Evolutionary conservation across 2,797 vertebrate genomes (phyloP), one percentile per base, ranked within the genome.

Genomic region (Choloepus didactylus): DNA sequence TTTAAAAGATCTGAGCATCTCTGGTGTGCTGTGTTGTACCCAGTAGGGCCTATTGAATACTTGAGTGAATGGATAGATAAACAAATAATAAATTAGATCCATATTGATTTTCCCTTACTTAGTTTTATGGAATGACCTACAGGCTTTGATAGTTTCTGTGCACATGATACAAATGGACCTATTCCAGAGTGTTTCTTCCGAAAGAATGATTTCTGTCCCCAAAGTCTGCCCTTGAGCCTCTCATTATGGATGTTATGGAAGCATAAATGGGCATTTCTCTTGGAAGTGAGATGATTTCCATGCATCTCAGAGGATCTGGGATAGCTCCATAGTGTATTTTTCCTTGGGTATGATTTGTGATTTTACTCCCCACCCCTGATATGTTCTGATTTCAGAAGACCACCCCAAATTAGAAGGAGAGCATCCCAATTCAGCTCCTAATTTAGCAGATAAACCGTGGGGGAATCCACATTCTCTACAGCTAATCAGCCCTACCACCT

Each of bases 341-440:
- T 41, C 41, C 4, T 35, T 54, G 60, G 10, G 14, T 81, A 2
- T 87, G 46, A 93, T 87, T 84, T 83, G 75, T 83, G 19, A 59
- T 49, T 81, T 84, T 80, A 31, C 6, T 62, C 56, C 12, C 56
- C 35, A 35, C 81, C 54, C 41, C 87, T 67, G 54, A 76, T 56
- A 62, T 83, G 38, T 86, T 77, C 75, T 94, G 19, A 94, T 82
- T 87, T 96, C 11, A 81, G 84, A 90, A 87, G 76, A 79, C 27
- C 15, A 73, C 46, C 9, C 11, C 12, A 46, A 31, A 91, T 94
- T 79, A 94, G 29, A 27, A 80, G 54, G 51, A 82, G 41, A 75
- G 5, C 5, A 56, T 73, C 31, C 46, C 18, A 77, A 35, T 91
- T 89, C 41, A 12, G 23, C 9, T 51, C 10, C 8, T 79, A 89